Base-by-base conservation (phyloP, 1,140 invertebrate species). In the Megalopta genalis region DNA sequence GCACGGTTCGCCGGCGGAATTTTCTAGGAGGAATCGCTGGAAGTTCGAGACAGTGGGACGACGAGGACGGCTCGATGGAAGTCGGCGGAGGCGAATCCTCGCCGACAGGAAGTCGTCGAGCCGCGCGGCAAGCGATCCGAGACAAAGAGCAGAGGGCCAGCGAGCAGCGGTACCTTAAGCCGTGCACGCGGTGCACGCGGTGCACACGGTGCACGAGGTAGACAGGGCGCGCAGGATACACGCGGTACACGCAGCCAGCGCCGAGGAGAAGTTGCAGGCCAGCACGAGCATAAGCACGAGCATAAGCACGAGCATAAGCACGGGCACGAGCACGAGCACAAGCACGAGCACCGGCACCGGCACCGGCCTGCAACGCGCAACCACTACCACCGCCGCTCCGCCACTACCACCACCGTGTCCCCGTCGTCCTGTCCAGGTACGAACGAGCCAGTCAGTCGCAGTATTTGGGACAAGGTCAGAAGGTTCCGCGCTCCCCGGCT, bases 391-490 rank as follows among this genome's bases (percentile, higher is more conserved):
- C 59, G 23, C 60, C 42, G 21, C 18, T 21, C 21, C 14, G 16
- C 39, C 37, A 70, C 27, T 23, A 70, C 54, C 18, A 70, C 46
- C 59, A 42, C 69, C 42, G 54, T n/a, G n/a, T 57, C 21, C 21
- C 54, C 54, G 21, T 57, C 42, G 59, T 64, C 67, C 68, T 63
- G 60, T 59, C 75, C 84, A 82, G 83, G 83, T 85, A 85, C 66
- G 59, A 80, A 70, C 67, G 67, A 77, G 60, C 68, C 62, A 81
- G 84, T 85, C 80, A 86, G 84, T 86, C 74, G 87, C 82, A 91
- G 91, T 92, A 93, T 93, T 93, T 92, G 90, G 92, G 92, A 93
- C 92, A 93, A 93, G 92, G 92, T 93, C 92, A 93, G 91, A 91
- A 86, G 90, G 90, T 90, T 88, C 86, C 77, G 88, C 84, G 88